Conservation (phyloP, 2,888 invertebrate genomes). For the Palloptera scutellata region DNA sequence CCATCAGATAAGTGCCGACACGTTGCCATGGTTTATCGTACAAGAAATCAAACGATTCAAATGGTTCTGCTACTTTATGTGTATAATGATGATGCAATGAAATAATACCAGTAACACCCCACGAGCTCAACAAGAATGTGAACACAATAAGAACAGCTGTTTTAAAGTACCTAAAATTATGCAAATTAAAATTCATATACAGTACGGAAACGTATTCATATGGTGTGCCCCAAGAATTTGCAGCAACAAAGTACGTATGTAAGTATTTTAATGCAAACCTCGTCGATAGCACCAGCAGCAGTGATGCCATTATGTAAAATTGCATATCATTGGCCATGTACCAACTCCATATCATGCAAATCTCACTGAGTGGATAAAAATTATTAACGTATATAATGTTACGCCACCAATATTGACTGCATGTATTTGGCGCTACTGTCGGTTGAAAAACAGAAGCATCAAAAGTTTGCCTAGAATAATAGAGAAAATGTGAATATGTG, state of each 20-base stretch:
- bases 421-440: constrained; percentile 76
- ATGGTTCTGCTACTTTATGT: constrained; percentile 79
- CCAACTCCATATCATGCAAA: constrained; percentile 86
- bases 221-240: background rate
- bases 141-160: constrained; percentile 69
- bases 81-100: constrained; percentile 79
- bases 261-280: constrained; percentile 67
- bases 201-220: too few species aligned
- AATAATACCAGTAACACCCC: constrained; percentile 78
- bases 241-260: background rate
- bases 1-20: constrained; percentile 81
- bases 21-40: constrained; percentile 88
- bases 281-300: constrained; percentile 72
- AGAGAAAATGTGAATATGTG: too few species aligned
- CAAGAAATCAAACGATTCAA: constrained; percentile 81
- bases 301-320: constrained; percentile 75
- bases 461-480: constrained; percentile 69
- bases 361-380: constrained; percentile 76
- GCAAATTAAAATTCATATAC: constrained; percentile 3
- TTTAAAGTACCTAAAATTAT: constrained; percentile 70
- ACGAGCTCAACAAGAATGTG: constrained; percentile 74
- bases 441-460: constrained; percentile 78
- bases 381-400: constrained; percentile 86
- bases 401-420: constrained; percentile 83
- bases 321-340: constrained; percentile 84